Conservation (phyloP, 2,888 invertebrate genomes). For the Hemaris fuciformis region DNA sequence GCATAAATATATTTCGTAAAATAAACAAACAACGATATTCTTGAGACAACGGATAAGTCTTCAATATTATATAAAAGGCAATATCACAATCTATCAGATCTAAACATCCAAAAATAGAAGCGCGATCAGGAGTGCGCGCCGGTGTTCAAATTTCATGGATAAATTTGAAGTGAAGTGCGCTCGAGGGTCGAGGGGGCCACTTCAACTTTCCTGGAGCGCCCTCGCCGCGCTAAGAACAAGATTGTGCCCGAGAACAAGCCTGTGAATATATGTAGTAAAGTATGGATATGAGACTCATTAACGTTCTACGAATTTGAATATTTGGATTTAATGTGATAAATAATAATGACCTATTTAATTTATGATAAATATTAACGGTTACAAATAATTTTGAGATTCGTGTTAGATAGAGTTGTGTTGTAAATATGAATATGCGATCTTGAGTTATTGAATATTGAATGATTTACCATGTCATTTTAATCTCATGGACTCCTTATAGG, state of each 20-base stretch:
- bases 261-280: conserved; percentile 16
- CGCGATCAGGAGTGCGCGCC: conserved; percentile 27
- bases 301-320: background rate
- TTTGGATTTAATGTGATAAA: too few species aligned
- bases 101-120: conserved; percentile 12
- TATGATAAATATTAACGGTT: too few species aligned
- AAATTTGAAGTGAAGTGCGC: conserved; percentile 37
- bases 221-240: conserved; percentile 32
- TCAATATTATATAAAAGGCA: background rate
- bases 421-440: too few species aligned
- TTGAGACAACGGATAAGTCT: background rate
- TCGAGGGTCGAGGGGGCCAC: conserved; percentile 28
- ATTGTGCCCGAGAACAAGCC: conserved; percentile 31
- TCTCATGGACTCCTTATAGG: too few species aligned
- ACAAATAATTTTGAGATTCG: too few species aligned
- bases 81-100: background rate
- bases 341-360: too few species aligned
- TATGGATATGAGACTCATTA: background rate
- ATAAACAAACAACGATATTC: too few species aligned
- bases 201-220: conserved; percentile 27
- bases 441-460: too few species aligned
- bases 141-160: conserved; percentile 36
- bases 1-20: too few species aligned
- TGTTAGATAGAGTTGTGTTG: too few species aligned
- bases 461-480: too few species aligned